phyloP scores from a whole-genome alignment of 2,888 invertebrate genomes.

The Brachylomia viminalis region DNA sequence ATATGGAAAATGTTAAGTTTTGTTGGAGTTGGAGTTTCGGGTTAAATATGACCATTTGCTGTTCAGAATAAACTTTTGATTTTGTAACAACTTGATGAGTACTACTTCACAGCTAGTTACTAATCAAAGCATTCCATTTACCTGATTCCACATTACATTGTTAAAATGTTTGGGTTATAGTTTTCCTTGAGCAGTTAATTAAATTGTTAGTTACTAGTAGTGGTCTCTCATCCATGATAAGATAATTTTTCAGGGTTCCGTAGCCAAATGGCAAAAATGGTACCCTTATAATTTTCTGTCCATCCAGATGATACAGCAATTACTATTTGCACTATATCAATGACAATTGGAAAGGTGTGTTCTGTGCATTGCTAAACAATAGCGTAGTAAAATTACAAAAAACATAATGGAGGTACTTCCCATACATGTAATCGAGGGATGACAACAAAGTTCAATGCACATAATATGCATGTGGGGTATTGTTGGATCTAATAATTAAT shows the following conservation, averaged over 20 bases:
- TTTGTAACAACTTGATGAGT: background rate
- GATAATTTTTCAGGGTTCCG: background rate
- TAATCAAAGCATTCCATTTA: slow-evolving; percentile 4
- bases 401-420: no score
- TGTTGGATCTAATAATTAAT: background rate
- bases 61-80: background rate
- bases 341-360: background rate
- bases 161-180: background rate
- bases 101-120: background rate
- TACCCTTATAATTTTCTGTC: background rate
- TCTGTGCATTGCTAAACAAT: background rate
- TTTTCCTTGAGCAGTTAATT: slow-evolving; percentile 6
- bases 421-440: background rate
- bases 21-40: background rate
- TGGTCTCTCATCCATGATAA: background rate
- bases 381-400: no score
- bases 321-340: background rate
- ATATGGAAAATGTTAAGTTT: background rate
- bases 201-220: background rate
- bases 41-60: background rate
- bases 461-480: background rate
- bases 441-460: background rate
- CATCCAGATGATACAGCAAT: background rate
- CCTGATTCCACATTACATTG: background rate
- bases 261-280: background rate